Percentiles rank a stretch among this genome's conserved stretches.
These are phyloP conservation scores for Leptura quadrifasciata DNA, from an alignment of 2,888 invertebrate genomes.

Conservation along the genomic window DNA sequence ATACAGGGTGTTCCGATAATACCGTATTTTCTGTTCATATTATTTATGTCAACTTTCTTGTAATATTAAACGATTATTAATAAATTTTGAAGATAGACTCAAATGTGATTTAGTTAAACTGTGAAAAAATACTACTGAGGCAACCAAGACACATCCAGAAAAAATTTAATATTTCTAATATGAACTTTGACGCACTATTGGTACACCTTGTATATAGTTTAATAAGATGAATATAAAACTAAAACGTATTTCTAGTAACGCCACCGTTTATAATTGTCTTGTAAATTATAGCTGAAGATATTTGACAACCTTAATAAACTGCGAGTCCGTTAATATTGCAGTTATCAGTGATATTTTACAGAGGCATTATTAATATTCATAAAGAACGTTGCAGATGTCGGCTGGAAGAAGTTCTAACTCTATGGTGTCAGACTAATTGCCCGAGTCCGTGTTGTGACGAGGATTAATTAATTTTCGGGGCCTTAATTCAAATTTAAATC, in stretches of 20 bases:
- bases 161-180: too few relatives aligned
- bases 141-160: too few relatives aligned
- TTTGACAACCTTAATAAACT: conserved; percentile 26
- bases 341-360: conserved; percentile 37
- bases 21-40: too few relatives aligned
- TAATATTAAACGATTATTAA: too few relatives aligned
- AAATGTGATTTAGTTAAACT: too few relatives aligned
- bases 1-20: too few relatives aligned
- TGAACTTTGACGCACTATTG: too few relatives aligned
- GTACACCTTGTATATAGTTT: too few relatives aligned
- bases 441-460: conserved; percentile 73
- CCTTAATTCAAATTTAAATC: conserved; percentile 74
- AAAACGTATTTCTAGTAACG: background rate
- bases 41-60: too few relatives aligned
- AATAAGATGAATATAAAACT: too few relatives aligned
- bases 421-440: conserved; percentile 72
- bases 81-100: too few relatives aligned
- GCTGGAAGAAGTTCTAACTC: conserved; percentile 56
- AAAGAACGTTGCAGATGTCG: conserved; percentile 67
- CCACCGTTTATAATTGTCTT: conserved; percentile 13
- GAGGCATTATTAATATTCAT: conserved; percentile 71
- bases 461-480: conserved; percentile 74
- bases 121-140: too few relatives aligned
- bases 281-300: conserved; percentile 2
- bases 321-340: conserved; percentile 12